Base-by-base conservation (phyloP, 2,797 vertebrate species). In the Molossus molossus region DNA sequence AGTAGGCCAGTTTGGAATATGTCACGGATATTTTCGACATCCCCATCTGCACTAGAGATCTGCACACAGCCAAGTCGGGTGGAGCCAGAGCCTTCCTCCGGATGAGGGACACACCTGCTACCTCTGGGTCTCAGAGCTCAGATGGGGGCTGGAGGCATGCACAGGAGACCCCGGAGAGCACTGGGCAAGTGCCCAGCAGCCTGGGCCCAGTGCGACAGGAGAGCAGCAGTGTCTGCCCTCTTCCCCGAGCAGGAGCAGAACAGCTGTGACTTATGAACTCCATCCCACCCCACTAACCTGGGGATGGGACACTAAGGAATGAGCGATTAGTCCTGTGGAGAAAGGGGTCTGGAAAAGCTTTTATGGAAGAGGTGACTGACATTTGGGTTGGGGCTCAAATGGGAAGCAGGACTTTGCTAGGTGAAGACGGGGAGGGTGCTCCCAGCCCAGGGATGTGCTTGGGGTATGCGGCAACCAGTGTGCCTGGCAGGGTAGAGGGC, bases 1-100 rank as follows among this genome's bases (percentile, higher is more conserved):
- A 97, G 96, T 97, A 97, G 97, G 97, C 97, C 97, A 97, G 94
- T 96, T 96, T 97, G 97, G 97, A 97, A 97, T 97, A 97, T 97
- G 97, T 96, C 97, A 97, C 60, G 72, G 97, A 97, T 97, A 98
- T 98, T 97, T 98, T 97, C 91, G 40, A 96, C 97, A 96, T 94
- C 96, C 97, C 97, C 97, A 97, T 97, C 97, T 97, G 97, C 70
- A 97, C 96, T 60, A 60, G 5, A 92, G 95, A 84, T 88, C 33
- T 6, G 5, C 29, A 11, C 15, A 23, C 67, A 64, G 95, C 94
- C 95, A 95, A 89, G 92, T 10, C 1, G 92, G 97, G 94, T 18
- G 91, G 97, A 90, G 94, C 76, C 69, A 45, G 81, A 84, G 91
- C 62, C 82, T 96, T 90, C 93, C 86, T 89, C 91, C 2, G 83